These are phyloP conservation scores for Timandra comae DNA, from an alignment of 2,888 invertebrate genomes.

Conservation along the genomic window DNA sequence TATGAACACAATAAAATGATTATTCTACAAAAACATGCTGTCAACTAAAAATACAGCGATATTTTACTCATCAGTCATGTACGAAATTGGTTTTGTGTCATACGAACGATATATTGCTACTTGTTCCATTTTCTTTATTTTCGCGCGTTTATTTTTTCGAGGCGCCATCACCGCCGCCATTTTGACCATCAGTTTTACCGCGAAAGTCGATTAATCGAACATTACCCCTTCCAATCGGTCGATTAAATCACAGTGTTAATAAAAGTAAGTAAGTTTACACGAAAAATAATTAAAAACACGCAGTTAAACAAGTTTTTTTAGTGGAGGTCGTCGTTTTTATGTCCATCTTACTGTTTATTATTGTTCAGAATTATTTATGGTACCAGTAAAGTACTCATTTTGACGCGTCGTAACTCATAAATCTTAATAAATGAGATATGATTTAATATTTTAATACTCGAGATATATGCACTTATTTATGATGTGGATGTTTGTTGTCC, in stretches of 20 bases:
- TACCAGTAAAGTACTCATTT: conserved; percentile 33
- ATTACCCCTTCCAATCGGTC: too few relatives aligned
- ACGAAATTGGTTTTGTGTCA: conserved; percentile 44
- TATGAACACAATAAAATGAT: conserved; percentile 12
- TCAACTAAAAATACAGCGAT: conserved; percentile 29
- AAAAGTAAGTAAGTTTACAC: conserved; percentile 7
- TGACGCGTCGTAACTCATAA: conserved; percentile 25
- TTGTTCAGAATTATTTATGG: conserved; percentile 46
- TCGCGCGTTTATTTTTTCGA: conserved; percentile 10
- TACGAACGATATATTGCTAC: conserved; percentile 26
- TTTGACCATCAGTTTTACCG: not conserved
- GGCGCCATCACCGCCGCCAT: not conserved
- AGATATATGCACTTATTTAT: conserved; percentile 16
- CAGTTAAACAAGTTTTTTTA: conserved; percentile 34
- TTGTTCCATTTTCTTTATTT: conserved; percentile 16
- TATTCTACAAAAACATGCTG: not conserved
- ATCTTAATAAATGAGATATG: conserved; percentile 36
- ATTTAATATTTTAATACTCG: conserved; percentile 24
- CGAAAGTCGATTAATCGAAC: too few relatives aligned
- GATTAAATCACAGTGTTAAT: not conserved
- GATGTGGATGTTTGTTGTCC: too few relatives aligned
- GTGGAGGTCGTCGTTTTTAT: conserved; percentile 39
- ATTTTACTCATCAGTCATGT: conserved; percentile 29
- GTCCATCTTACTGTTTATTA: conserved; percentile 40
- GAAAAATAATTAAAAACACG: conserved; percentile 10